phyloP scores from a whole-genome alignment of 2,113 vertebrate genomes.

The Syngnathus scovelli region DNA sequence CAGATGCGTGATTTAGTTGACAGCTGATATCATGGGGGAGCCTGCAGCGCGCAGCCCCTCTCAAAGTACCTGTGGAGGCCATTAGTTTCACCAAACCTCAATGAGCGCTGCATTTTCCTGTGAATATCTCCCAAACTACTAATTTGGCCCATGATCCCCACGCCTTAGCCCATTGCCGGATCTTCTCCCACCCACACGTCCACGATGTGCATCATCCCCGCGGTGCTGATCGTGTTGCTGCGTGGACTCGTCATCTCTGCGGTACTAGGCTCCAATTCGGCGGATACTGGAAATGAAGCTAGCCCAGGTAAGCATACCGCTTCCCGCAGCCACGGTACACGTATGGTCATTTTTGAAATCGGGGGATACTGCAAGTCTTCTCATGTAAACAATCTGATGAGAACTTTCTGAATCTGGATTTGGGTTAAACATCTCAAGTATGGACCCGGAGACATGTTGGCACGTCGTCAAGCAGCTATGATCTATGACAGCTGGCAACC shows the following conservation, averaged over 20 bases:
- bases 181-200: conserved; percentile 32
- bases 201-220: conserved; percentile 71
- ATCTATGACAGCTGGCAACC: background rate
- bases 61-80: background rate
- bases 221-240: conserved; percentile 65
- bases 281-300: conserved; percentile 52
- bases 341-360: too few relatives aligned
- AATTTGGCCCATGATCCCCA: conserved; percentile 9
- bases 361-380: background rate
- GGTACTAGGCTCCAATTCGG: conserved; percentile 65
- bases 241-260: conserved; percentile 79
- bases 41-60: background rate
- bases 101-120: background rate
- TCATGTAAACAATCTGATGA: background rate
- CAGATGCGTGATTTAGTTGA: background rate
- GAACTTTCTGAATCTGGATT: background rate
- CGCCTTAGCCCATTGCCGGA: conserved; percentile 19
- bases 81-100: background rate
- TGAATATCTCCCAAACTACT: background rate
- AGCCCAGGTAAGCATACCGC: conserved; percentile 63
- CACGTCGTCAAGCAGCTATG: background rate
- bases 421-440: background rate
- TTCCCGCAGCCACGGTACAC: too few relatives aligned
- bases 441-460: background rate
- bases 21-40: background rate